Base-by-base conservation (phyloP, 1,140 invertebrate genomes). In the Neotoxoptera formosana region DNA sequence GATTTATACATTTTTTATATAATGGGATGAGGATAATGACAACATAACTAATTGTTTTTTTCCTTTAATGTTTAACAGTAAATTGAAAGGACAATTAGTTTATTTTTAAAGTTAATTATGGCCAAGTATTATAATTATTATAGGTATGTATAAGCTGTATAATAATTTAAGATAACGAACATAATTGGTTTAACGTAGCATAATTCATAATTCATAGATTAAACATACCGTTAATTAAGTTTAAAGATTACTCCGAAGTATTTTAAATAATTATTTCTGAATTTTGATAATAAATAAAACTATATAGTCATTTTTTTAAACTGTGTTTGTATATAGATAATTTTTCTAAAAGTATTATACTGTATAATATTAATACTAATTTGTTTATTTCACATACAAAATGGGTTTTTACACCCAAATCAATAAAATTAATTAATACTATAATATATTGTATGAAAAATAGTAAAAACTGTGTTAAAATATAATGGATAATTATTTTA, bases 201-300 rank as follows among this genome's bases (percentile, higher is more conserved):
- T 67, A 67, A n/a, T 60, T 60, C 56, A 56, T 56, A 56, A 56
- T 56, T 60, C 25, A 67, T 36, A 36, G 76, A 81, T 81, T 81
- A 81, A 81, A 81, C 76, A 21, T 34, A 81, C 76, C 76, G n/a
- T 81, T 81, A 81, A 81, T 81, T 81, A 81, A 81, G 34, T 81
- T 34, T 34, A 9, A 21, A 36, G 76, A 81, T 81, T 81, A 36
- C 30, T 67, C 60, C 30, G 0, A 81, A 81, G 11, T 36, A 81
- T 81, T 34, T 81, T 81, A 21, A 36, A 81, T 36, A 36, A 14
- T 81, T 20, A 81, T 81, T 81, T 81, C 17, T 81, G 34, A 81
- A 21, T 36, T 20, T 17, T 36, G 30, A 81, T 81, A 76, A 34
- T 76, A 81, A 9, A 30, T 11, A 60, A 30, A 60, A 30, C n/a